Conservation (phyloP, 2,888 invertebrate genomes). For the Keiferia lycopersicella region DNA sequence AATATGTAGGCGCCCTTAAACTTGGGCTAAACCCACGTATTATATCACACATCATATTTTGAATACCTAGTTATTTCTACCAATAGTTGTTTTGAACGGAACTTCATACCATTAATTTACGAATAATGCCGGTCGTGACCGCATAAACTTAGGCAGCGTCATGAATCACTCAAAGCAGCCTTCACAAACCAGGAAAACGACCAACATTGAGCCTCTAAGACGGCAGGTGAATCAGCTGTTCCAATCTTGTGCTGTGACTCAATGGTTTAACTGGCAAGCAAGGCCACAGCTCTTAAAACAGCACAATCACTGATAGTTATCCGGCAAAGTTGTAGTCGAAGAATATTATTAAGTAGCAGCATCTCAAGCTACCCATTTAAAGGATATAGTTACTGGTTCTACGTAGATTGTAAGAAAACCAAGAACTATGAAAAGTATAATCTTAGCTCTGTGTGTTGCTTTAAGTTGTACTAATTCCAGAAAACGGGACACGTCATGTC, state of each 20-base stretch:
- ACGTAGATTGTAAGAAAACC: too few species aligned
- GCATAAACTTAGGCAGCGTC: not conserved
- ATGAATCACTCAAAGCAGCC: not conserved
- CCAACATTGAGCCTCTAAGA: not conserved
- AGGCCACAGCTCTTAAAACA: conserved; percentile 8
- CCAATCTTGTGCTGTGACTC: not conserved
- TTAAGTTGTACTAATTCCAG: too few species aligned
- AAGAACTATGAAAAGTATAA: too few species aligned
- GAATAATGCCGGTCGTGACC: not conserved
- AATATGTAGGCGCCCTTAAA: too few species aligned
- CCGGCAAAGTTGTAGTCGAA: not conserved
- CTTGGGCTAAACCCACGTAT: too few species aligned
- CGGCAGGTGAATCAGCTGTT: conserved; percentile 9
- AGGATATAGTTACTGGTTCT: too few species aligned
- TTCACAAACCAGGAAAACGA: conserved; percentile 1
- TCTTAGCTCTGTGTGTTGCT: too few species aligned
- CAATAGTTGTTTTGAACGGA: not conserved
- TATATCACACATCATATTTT: not conserved
- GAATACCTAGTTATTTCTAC: not conserved
- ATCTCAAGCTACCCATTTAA: too few species aligned
- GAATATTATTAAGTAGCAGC: not conserved
- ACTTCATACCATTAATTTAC: not conserved
- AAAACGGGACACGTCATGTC: too few species aligned
- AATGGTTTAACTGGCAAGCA: not conserved
- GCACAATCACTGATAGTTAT: conserved; percentile 8